phyloP scores from a whole-genome alignment of 1,140 invertebrate genomes.

The Caerostris darwini region DNA sequence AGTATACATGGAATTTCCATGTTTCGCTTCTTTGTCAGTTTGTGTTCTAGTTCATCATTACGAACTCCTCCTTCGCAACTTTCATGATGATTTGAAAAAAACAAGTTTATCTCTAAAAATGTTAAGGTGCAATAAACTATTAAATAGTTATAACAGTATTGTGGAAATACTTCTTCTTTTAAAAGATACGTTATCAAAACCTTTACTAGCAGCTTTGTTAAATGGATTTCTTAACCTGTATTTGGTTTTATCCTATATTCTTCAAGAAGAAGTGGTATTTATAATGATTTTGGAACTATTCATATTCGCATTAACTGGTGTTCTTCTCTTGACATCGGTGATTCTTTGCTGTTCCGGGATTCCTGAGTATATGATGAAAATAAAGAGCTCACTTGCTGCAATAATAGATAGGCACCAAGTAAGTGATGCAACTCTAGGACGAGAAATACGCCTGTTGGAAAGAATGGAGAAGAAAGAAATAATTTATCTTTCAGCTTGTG shows the following conservation, averaged over 20 bases:
- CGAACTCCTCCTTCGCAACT: not conserved
- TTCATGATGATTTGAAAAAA: not conserved
- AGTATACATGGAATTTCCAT: not conserved
- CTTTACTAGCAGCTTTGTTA: not conserved
- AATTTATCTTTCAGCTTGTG: not conserved
- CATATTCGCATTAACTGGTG: not conserved
- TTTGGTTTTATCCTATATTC: not conserved
- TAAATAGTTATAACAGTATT: not conserved
- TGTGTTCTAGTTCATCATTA: not conserved
- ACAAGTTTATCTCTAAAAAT: too few relatives aligned
- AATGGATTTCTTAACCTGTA: not conserved
- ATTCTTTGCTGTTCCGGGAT: not conserved
- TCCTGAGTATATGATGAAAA: not conserved
- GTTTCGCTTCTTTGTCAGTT: not conserved
- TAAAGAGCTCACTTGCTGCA: not conserved
- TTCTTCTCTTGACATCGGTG: not conserved
- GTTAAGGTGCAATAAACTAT: accelerated
- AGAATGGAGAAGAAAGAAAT: not conserved
- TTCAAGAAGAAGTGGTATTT: not conserved
- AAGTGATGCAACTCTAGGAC: not conserved
- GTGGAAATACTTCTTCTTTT: not conserved
- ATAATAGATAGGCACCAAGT: not conserved
- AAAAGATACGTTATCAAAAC: not conserved
- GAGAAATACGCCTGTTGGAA: not conserved
- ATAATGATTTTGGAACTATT: not conserved